phyloP scores from a whole-genome alignment of 2,113 vertebrate genomes.

The Terrapene triunguis region DNA sequence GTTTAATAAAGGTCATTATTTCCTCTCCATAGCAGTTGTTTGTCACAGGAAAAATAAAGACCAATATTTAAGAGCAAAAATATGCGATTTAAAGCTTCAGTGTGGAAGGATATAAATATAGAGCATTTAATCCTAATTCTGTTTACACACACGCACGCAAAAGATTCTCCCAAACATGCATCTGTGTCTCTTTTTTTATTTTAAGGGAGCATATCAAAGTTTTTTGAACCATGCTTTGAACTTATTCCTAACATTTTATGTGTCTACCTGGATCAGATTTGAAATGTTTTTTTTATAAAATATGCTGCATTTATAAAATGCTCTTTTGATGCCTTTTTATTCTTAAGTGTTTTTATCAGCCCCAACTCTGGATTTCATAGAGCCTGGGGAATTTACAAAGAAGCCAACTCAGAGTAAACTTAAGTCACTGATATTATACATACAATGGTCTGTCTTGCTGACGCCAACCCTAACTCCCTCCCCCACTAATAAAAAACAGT shows the following conservation, averaged over 20 bases:
- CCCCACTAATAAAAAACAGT: conserved; percentile 71
- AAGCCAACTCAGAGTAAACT: conserved; percentile 63
- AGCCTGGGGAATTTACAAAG: conserved; percentile 74
- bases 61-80: conserved; percentile 44
- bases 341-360: conserved; percentile 74
- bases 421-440: conserved; percentile 57
- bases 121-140: conserved; percentile 2
- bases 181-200: conserved; percentile 47
- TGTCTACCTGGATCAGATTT: conserved; percentile 76
- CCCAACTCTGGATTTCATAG: conserved; percentile 69
- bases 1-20: not conserved
- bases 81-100: conserved; percentile 17
- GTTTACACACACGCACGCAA: not conserved
- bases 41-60: conserved; percentile 41
- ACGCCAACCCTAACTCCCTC: conserved; percentile 67
- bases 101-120: conserved; percentile 19
- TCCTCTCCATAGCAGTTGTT: conserved; percentile 39
- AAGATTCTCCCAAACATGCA: conserved; percentile 53
- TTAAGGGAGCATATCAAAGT: conserved; percentile 65
- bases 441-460: conserved; percentile 55
- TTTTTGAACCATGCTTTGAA: conserved; percentile 75
- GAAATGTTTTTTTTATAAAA: conserved; percentile 75
- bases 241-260: conserved; percentile 79
- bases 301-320: conserved; percentile 76
- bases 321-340: conserved; percentile 74